Evolutionary conservation across 1,140 invertebrate genomes (phyloP), one percentile per base, ranked within the genome.

Genomic region (Venustaconcha ellipsiformis): DNA sequence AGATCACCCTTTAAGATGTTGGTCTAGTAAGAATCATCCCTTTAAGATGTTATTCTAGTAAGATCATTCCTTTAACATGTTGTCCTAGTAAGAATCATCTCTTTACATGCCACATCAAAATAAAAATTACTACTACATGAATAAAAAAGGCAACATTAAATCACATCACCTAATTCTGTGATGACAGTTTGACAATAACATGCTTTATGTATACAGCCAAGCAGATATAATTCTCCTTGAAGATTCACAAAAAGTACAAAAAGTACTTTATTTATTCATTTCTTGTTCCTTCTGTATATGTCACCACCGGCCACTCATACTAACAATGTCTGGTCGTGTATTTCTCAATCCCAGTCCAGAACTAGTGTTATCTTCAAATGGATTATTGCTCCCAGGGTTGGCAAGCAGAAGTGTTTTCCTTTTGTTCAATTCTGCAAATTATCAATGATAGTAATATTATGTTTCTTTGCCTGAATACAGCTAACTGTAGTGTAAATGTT

Each of bases 251-350:
- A 37, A 17, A 62, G 20, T 17, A 17, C 37, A 60, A 60, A 23
- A 30, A 17, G 12, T 62, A 0, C 37, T 37, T 37, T 37, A 6
- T 37, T 37, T 37, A 6, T 37, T 37, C 4, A 8, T 4, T 37
- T 60, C 6, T 15, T 1, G 11, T 37, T 65, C 48, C 66, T 15
- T 14, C 26, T 20, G n/a, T 13, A 26, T 1, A 37, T 67, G 37
- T 80, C 79, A 89, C 88, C 88, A 89, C 63, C 86, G 80, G 59
- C 87, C 88, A 74, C 86, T 88, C 13, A 88, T 81, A 74, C 85
- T 89, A 60, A 82, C 82, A 30, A 77, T 65, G 57, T 72, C 75
- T 59, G 72, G 67, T 63, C 68, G 75, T 63, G 72, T 71, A 23
- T 14, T 56, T 11, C 37, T 37, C 37, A 37, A 77, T 67, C 69